Conservation (phyloP, 1,140 invertebrate genomes). For the Musca vetustissima region DNA sequence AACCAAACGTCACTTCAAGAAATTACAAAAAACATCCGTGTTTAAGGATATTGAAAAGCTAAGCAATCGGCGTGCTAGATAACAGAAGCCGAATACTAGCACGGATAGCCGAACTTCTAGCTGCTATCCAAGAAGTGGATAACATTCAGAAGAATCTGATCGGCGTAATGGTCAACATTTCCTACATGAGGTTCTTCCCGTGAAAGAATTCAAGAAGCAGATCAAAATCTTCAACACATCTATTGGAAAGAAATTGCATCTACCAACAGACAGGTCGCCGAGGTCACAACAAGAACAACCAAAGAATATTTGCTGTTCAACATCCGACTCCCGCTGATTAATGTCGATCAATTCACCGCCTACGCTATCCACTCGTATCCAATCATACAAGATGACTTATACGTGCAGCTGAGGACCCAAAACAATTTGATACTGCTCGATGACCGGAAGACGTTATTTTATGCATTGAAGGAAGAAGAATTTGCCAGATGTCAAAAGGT, state of each 20-base stretch:
- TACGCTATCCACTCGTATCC: too few species aligned
- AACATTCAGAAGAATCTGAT: background rate
- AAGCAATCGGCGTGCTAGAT: background rate
- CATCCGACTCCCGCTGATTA: background rate
- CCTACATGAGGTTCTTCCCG: conserved; percentile 12
- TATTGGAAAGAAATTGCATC: background rate
- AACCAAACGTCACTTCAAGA: background rate
- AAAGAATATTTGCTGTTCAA: background rate
- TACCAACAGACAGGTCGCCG: background rate
- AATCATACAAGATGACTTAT: too few species aligned
- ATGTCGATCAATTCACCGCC: too few species aligned
- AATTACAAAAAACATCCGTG: background rate
- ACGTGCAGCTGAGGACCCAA: background rate
- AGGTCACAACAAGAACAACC: background rate
- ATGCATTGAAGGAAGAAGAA: background rate
- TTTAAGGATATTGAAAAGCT: background rate
- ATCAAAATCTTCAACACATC: conserved; percentile 1
- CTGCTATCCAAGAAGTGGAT: background rate
- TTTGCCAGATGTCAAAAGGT: background rate
- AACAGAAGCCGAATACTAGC: background rate
- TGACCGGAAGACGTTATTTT: background rate
- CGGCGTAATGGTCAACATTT: background rate
- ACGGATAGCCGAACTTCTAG: background rate
- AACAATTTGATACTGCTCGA: background rate
- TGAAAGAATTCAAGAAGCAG: conserved; percentile 14